A percentile compares a stretch with the other conserved stretches of the same genome.
Evolutionary conservation across 2,113 vertebrate genomes (phyloP).

Genomic region (Eidolon helvum): DNA sequence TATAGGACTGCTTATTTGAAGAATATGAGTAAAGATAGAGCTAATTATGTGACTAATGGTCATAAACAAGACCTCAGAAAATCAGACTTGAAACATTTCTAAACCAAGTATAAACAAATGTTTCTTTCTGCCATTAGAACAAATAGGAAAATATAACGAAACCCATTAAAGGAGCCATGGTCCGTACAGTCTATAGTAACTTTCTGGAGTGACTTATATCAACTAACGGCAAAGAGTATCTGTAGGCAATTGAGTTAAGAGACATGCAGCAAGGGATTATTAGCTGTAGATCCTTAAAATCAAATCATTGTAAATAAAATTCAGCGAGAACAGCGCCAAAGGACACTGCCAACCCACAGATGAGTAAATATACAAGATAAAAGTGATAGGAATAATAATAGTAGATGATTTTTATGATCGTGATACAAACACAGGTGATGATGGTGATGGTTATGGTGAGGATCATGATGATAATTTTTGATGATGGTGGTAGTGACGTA

Average conservation of each 20-base stretch:
- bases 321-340: too few species aligned
- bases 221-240: neutral
- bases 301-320: neutral
- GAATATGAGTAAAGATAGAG: neutral
- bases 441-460: neutral
- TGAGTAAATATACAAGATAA: neutral
- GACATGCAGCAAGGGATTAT: neutral
- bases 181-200: too few species aligned
- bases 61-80: neutral
- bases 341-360: rapidly evolving
- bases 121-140: neutral
- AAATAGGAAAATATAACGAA: neutral
- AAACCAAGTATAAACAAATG: neutral
- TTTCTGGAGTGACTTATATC: neutral
- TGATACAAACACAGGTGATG: neutral
- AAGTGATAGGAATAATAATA: rapidly evolving
- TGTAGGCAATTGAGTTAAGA: neutral
- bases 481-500: rapidly evolving
- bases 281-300: neutral
- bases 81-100: neutral
- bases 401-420: neutral
- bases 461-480: neutral
- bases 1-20: neutral
- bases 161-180: neutral
- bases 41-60: neutral